A percentile compares a stretch with the other conserved stretches of the same genome.
Evolutionary conservation across 2,888 invertebrate species (phyloP).

Genomic region (Dryomyza anilis): DNA sequence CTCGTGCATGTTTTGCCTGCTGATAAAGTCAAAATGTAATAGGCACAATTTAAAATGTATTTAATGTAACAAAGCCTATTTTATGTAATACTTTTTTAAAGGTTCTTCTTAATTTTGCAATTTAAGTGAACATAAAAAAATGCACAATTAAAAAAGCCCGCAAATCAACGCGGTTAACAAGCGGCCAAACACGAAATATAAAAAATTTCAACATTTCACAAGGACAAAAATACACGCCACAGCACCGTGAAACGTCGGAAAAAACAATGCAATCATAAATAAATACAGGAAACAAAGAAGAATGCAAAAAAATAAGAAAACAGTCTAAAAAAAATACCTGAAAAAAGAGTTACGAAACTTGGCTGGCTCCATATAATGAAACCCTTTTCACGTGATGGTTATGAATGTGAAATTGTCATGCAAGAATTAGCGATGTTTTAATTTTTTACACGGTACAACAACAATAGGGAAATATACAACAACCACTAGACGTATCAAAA

Average conservation of each 20-base stretch:
- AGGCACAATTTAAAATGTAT: neutral
- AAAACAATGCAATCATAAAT: neutral
- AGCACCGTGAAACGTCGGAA: neutral
- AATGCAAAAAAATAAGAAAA: conserved; percentile 31
- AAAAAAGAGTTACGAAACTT: conserved; percentile 11
- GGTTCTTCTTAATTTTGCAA: conserved; percentile 17
- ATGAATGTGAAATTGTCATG: conserved; percentile 59
- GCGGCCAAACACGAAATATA: conserved; percentile 15
- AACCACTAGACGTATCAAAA: neutral
- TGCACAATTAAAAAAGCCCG: conserved; percentile 31
- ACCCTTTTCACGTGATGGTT: conserved; percentile 37
- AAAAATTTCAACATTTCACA: conserved; percentile 1
- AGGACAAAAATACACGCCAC: neutral
- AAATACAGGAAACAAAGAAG: conserved; percentile 16
- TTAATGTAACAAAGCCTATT: no score
- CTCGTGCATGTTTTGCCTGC: neutral
- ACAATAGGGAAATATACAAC: neutral
- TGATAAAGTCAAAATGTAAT: neutral
- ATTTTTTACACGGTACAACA: conserved; percentile 23
- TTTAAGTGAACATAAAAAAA: conserved; percentile 51
- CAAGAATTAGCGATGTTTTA: conserved; percentile 55
- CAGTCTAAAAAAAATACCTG: conserved; percentile 7
- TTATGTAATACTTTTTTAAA: no score
- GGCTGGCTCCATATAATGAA: conserved; percentile 7
- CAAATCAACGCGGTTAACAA: conserved; percentile 21